Evolutionary conservation across 2,113 vertebrate genomes (phyloP), one percentile per base, ranked within the genome.

Genomic region (Dipodomys ordii): DNA sequence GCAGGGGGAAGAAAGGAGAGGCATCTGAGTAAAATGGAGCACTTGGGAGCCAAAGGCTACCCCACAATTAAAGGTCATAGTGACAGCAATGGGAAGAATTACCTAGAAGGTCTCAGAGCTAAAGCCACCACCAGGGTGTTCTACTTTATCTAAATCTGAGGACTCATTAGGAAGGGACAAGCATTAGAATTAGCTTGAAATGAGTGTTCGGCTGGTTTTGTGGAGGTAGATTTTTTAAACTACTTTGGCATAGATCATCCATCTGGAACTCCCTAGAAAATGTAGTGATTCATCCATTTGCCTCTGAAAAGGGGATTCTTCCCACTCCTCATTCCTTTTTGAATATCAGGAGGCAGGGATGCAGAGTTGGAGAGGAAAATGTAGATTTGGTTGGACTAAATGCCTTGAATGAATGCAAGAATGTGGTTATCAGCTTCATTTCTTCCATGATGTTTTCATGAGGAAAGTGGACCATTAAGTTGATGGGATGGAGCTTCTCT

Each of bases 1-100:
- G 8, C 28, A 91, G 25, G 53, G 53, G 53, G 30, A 22, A 71
- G 18, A 88, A 78, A 28, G n/a, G 15, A 3, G 6, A 18, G 7
- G 3, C 23, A 20, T 6, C 1, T 3, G 13, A 32, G 4, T 35
- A 6, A 39, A 3, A 10, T 78, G 46, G 53, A 46, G 10, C 18
- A 23, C 60, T 7, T 0, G 1, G 27, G 27, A 30, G 8, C 2
- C 13, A 22, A 3, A 28, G 1, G 3, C 1, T 0, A 30, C 32
- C 0, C 44, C 2, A 19, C 28, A 1, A 2, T 10, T 53, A 3
- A 2, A 27, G 15, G 9, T 82, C 3, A 25, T n/a, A 46, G 32
- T 46, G 19, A 25, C 2, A 49, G 6, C 0, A 30, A 15, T 77
- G 18, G 10, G 35, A 67, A n/a, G 49, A 84, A 20, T 19, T 19